Base-by-base conservation (phyloP, 2,888 invertebrate genomes). In the Camptogramma bilineatum region DNA sequence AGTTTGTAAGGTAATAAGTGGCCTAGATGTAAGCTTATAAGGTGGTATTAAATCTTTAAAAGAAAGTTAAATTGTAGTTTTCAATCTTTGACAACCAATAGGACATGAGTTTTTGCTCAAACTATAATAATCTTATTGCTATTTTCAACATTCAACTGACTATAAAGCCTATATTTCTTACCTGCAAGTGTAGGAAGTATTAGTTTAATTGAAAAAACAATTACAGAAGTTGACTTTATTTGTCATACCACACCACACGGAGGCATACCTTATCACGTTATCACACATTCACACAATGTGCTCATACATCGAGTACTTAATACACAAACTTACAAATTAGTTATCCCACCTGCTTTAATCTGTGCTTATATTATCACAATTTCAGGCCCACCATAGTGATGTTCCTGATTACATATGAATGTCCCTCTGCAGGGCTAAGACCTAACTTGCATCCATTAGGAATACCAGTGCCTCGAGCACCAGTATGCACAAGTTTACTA, bases 201-300 rank as follows among this genome's bases (percentile, higher is more conserved):
- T 47, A 47, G 16, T 28, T 39, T 4, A 39, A 39, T 39, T 39
- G 4, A 28, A 56, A 57, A 57, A 21, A 17, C 39, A 50, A 50
- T 50, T 19, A 17, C 31, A 13, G 39, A 19, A 44, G 17, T 16
- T 10, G 16, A 62, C 39, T 62, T 52, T 62, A 62, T 28, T 61
- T 47, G 52, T 62, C 52, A 39, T 19, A 53, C n/a, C 55, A 55
- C 19, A 47, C 55, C 34, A 62, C 31, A 42, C 5, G 28, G 17
- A 13, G 28, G 28, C 55, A 28, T 28, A 28, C 31, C 28, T 51
- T 47, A 51, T 47, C 34, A 56, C 52, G 52, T 62, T 52, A 55
- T 56, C 16, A 56, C 52, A 24, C 46, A 57, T 63, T 52, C 62
- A 62, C 16, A 57, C 56, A 46, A 13, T 44, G 44, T 13, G 24